Evolutionary conservation across 2,888 invertebrate genomes (phyloP).

Genomic region (Gasteruption jaculator): DNA sequence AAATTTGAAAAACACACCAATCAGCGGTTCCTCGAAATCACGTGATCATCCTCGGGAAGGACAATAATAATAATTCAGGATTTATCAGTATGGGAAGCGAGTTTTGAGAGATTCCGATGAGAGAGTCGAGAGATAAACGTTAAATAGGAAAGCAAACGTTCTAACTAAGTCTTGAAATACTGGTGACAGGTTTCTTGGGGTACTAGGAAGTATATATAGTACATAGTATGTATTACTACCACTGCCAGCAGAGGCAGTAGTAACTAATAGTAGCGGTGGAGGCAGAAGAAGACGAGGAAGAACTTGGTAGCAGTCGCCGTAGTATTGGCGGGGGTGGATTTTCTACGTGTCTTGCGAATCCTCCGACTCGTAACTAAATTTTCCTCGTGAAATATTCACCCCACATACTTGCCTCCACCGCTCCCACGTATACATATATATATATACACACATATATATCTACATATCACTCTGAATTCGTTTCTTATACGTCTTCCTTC

Average conservation of each 20-base stretch:
- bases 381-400: slow-evolving; percentile 48
- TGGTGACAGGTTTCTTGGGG: slow-evolving; percentile 17
- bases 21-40: too few species aligned
- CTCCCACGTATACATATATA: too few species aligned
- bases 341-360: slow-evolving; percentile 46
- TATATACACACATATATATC: too few species aligned
- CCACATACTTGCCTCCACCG: slow-evolving; percentile 41
- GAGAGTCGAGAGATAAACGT: slow-evolving; percentile 23
- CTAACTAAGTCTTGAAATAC: slow-evolving; percentile 46
- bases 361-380: slow-evolving; percentile 46
- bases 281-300: slow-evolving; percentile 20
- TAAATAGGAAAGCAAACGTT: slow-evolving; percentile 46
- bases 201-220: too few species aligned
- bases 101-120: neutral
- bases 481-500: slow-evolving; percentile 18
- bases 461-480: slow-evolving; percentile 41
- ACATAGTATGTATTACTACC: too few species aligned
- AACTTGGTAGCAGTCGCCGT: slow-evolving; percentile 23
- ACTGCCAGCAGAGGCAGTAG: neutral
- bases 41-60: too few species aligned
- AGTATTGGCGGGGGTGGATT: slow-evolving; percentile 22
- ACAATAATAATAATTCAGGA: too few species aligned
- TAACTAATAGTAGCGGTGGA: slow-evolving; percentile 17
- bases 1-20: too few species aligned
- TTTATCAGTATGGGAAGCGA: too few species aligned